Evolutionary conservation across 2,888 invertebrate species (phyloP), one percentile per base, ranked within the genome.

Genomic region (Cerceris rybyensis): DNA sequence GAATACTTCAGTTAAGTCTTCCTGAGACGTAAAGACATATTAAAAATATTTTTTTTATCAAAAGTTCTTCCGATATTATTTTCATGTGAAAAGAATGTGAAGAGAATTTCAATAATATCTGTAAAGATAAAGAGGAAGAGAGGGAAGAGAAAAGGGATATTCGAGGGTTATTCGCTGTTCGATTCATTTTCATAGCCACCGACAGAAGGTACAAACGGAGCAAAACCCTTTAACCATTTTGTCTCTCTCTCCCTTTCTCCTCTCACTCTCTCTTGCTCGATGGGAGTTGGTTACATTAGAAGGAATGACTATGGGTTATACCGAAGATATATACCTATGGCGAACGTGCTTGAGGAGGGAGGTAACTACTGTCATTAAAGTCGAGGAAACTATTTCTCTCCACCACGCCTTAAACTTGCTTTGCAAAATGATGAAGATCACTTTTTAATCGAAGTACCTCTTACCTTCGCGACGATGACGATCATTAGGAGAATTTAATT

Each of bases 341-440:
- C 55, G 70, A 69, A 78, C 65, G 59, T 71, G 70, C 60, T 64
- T 28, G 52, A 58, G 71, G 63, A 59, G 66, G 70, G 66, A 17
- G n/a, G 70, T 81, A 82, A 83, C 80, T 82, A 69, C 63, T 59
- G 70, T 72, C 80, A 82, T 83, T 82, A 83, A 78, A 78, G 69
- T 75, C 69, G 50, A 28, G 66, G 80, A 73, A 78, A 69, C 78
- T 67, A 68, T 49, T 75, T 70, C 74, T 28, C 69, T 55, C 60
- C 67, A 63, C 80, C 72, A 39, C 74, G 67, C 77, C 80, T 82
- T 75, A 49, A 66, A 66, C 64, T 70, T 39, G 39, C 54, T 28
- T 54, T 42, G 58, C 64, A 69, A 77, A 64, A 11, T 11, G 8
- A 50, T n/a, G 50, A 50, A 50, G 17, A 17, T 57, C 57, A 57